Evolutionary conservation across 2,113 vertebrate species (phyloP).

Genomic region (Eudorcas thomsonii): DNA sequence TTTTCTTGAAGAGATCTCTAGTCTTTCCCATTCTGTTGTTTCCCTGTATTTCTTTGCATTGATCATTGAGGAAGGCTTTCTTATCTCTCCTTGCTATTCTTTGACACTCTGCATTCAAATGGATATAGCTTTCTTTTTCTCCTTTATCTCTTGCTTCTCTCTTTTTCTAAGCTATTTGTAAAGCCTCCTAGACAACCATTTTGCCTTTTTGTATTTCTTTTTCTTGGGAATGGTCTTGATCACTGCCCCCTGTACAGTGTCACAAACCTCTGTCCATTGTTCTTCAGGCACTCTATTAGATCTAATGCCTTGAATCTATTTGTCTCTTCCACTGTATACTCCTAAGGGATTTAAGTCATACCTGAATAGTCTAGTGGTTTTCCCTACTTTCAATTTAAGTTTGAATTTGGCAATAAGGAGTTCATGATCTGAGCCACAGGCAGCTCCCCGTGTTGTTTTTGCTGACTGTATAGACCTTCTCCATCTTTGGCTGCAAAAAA

Average conservation of each 20-base stretch:
- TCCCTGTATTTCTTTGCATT: neutral
- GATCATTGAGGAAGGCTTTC: neutral
- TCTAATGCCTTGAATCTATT: neutral
- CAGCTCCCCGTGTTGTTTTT: neutral
- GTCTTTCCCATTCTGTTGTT: neutral
- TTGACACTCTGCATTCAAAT: neutral
- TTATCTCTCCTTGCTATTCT: neutral
- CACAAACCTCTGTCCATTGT: neutral
- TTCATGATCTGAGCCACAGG: neutral
- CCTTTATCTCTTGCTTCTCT: neutral
- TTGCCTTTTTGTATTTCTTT: neutral
- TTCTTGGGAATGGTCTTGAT: neutral
- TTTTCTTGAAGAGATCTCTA: neutral
- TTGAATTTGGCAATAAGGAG: neutral
- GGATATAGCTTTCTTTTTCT: neutral
- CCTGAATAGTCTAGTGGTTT: neutral
- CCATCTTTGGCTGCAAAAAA: neutral
- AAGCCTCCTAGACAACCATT: neutral
- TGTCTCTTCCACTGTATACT: neutral
- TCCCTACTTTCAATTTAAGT: neutral
- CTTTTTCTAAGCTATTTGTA: neutral
- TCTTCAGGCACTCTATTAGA: neutral
- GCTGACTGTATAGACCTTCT: neutral
- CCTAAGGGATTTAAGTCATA: neutral
- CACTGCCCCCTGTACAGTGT: neutral